phyloP scores from a whole-genome alignment of 2,113 vertebrate genomes.

The Cyphomyrus discorhynchus region DNA sequence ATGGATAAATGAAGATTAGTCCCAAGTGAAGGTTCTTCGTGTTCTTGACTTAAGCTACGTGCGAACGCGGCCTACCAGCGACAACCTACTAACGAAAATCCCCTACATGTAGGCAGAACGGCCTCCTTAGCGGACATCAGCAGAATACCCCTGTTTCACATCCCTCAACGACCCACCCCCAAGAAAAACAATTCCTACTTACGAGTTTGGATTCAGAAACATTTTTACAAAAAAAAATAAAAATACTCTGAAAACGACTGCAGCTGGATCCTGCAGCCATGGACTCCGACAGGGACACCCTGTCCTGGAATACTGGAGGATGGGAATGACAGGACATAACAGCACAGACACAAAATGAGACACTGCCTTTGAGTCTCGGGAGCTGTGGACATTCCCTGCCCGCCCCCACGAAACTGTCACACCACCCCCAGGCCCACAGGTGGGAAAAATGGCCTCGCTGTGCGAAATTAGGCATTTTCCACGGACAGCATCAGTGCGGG shows the following conservation, averaged over 20 bases:
- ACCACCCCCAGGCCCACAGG: background rate
- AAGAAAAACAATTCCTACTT: background rate
- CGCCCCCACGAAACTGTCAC: background rate
- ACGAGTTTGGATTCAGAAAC: slow-evolving; percentile 3
- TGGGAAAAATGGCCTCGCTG: background rate
- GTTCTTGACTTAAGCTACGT: background rate
- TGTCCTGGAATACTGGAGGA: background rate
- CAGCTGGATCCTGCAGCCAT: background rate
- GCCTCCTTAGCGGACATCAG: background rate
- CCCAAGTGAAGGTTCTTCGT: background rate
- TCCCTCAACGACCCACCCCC: background rate
- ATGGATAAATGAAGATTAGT: background rate
- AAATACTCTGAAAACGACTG: background rate
- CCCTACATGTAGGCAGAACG: background rate
- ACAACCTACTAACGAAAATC: background rate
- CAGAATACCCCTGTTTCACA: background rate
- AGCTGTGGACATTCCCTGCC: background rate
- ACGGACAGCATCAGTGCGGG: background rate
- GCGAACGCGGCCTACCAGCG: background rate
- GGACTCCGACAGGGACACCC: background rate
- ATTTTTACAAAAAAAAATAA: background rate
- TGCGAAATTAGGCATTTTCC: background rate
- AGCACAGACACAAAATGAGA: background rate
- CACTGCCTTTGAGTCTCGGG: background rate
- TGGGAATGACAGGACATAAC: background rate